These are phyloP conservation scores for Euphonia xanthogaster DNA, from an alignment of 2,797 vertebrate species.

Conservation along the genomic window DNA sequence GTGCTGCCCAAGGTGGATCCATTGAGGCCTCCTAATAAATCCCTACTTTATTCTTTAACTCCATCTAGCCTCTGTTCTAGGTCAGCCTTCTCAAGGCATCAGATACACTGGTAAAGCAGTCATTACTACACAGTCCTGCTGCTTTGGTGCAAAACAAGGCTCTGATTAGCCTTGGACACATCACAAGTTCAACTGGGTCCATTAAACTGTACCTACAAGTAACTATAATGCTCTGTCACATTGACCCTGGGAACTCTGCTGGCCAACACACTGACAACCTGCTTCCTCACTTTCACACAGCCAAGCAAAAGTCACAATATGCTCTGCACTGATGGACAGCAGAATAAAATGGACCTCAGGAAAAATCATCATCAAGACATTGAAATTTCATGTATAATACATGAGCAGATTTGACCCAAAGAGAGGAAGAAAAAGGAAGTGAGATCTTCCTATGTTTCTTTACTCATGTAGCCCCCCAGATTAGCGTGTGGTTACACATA, in stretches of 20 bases:
- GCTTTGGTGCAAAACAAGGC: not conserved
- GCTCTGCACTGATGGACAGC: not conserved
- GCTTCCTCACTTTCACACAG: not conserved
- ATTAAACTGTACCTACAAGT: not conserved
- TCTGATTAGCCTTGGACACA: not conserved
- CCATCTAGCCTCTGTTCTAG: not conserved
- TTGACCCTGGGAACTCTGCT: not conserved
- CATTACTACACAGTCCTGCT: not conserved
- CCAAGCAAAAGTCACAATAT: not conserved
- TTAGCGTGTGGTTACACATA: not conserved
- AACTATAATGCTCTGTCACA: not conserved
- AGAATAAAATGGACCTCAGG: not conserved
- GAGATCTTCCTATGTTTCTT: not conserved
- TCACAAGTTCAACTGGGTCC: not conserved
- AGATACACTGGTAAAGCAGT: not conserved
- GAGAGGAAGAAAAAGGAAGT: not conserved
- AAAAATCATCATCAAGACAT: not conserved
- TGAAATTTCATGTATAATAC: not conserved
- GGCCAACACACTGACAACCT: not conserved
- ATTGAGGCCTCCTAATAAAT: not conserved
- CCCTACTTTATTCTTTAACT: not conserved
- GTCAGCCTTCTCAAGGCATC: not conserved
- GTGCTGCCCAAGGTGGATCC: not conserved
- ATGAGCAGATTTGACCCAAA: not conserved
- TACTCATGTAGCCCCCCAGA: not conserved